phyloP scores from a whole-genome alignment of 2,888 invertebrate genomes.

The Tiphia femorata region DNA sequence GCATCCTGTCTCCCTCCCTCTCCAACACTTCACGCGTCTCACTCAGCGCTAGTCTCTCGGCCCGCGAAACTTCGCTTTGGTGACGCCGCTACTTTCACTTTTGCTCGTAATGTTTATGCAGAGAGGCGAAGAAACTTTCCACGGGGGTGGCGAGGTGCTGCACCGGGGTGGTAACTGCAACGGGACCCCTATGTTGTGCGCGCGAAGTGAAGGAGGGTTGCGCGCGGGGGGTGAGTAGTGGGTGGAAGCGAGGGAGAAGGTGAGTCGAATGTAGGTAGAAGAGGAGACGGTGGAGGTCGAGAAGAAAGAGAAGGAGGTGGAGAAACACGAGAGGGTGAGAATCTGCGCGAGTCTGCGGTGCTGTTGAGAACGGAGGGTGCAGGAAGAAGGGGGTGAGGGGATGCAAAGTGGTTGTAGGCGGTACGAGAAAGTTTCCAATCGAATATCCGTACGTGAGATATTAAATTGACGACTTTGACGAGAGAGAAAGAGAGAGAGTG shows the following conservation, averaged over 20 bases:
- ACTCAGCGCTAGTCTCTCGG: conserved; percentile 36
- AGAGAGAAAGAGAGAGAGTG: too few species aligned
- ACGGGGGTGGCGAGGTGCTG: conserved; percentile 38
- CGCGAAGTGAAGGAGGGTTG: conserved; percentile 10
- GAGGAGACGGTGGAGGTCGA: too few species aligned
- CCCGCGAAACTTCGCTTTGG: conserved; percentile 44
- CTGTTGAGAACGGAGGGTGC: too few species aligned
- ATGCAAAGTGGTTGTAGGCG: conserved; percentile 1
- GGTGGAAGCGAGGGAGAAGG: conserved; percentile 35
- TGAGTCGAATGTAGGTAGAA: conserved; percentile 40
- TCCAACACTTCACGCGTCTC: too few species aligned
- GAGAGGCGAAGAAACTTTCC: conserved; percentile 64
- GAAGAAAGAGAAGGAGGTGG: too few species aligned
- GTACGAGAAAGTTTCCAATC: conserved; percentile 17
- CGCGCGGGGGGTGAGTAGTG: conserved; percentile 11
- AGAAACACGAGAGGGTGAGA: too few species aligned
- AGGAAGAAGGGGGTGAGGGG: too few species aligned
- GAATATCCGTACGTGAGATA: conserved; percentile 31
- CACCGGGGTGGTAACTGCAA: conserved; percentile 40
- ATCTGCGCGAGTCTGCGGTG: too few species aligned
- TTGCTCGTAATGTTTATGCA: conserved; percentile 66
- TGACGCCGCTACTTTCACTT: conserved; percentile 64
- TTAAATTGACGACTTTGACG: conserved; percentile 46
- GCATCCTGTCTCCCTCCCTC: too few species aligned
- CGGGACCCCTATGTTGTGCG: conserved; percentile 30